Conservation (phyloP, 2,888 invertebrate genomes). For the Kuschelorhynchus macadamiae region DNA sequence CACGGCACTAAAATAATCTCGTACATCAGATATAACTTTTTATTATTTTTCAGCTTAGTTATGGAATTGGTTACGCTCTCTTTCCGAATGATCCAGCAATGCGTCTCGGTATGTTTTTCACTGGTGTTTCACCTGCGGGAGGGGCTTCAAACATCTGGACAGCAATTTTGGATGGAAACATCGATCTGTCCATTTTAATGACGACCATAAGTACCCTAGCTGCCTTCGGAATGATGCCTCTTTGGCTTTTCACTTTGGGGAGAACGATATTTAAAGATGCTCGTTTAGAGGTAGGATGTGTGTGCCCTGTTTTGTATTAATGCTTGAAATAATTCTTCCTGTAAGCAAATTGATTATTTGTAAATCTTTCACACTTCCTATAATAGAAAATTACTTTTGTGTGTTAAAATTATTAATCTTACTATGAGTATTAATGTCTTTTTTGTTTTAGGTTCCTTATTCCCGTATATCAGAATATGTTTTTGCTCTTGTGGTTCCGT, state of each 20-base stretch:
- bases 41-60: constrained; percentile 78
- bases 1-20: too few species aligned
- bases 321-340: too few species aligned
- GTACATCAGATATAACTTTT: too few species aligned
- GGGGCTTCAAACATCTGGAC: constrained; percentile 98
- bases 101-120: constrained; percentile 90
- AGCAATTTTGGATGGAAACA: constrained; percentile 90
- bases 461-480: constrained; percentile 81
- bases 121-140: constrained; percentile 92
- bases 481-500: constrained; percentile 82
- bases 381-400: too few species aligned
- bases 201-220: constrained; percentile 87
- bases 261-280: constrained; percentile 74
- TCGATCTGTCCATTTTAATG: constrained; percentile 95
- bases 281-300: constrained; percentile 37
- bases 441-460: constrained; percentile 81
- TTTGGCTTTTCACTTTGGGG: constrained; percentile 93
- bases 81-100: constrained; percentile 80
- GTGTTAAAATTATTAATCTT: too few species aligned
- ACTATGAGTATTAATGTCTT: too few species aligned
- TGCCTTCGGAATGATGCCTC: constrained; percentile 91
- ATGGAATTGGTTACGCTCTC: constrained; percentile 78
- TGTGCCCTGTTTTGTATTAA: too few species aligned
- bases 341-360: too few species aligned
- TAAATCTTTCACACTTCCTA: too few species aligned